Percentiles rank a stretch among this genome's conserved stretches.
These are phyloP conservation scores for Prinia subflava DNA, from an alignment of 2,113 vertebrate genomes.

Conservation along the genomic window DNA sequence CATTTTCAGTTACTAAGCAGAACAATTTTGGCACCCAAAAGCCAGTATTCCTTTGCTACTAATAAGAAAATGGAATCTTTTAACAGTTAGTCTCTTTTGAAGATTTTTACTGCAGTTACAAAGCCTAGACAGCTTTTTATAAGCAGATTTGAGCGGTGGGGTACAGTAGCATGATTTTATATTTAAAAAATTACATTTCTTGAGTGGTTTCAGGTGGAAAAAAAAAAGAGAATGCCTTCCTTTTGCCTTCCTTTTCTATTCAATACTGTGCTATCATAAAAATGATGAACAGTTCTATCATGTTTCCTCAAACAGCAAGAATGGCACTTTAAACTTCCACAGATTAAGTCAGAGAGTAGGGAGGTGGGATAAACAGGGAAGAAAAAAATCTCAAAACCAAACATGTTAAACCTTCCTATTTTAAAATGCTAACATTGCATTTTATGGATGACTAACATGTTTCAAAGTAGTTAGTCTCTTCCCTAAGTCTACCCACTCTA, in stretches of 20 bases:
- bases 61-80: background rate
- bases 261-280: background rate
- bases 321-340: background rate
- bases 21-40: background rate
- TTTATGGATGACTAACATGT: background rate
- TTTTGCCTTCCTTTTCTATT: background rate
- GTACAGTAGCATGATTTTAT: background rate
- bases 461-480: background rate
- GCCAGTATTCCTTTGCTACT: background rate
- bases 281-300: background rate
- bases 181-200: background rate
- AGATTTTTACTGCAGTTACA: background rate
- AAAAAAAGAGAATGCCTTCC: background rate
- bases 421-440: background rate
- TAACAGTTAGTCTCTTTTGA: background rate
- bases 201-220: background rate
- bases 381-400: background rate
- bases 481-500: background rate
- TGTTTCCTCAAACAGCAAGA: background rate
- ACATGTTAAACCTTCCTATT: background rate
- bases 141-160: background rate
- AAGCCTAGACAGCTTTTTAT: background rate
- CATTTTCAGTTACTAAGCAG: background rate
- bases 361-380: background rate
- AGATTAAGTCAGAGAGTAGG: background rate